Conservation (phyloP, 2,113 vertebrate genomes). For the Poeciliopsis occidentalis region DNA sequence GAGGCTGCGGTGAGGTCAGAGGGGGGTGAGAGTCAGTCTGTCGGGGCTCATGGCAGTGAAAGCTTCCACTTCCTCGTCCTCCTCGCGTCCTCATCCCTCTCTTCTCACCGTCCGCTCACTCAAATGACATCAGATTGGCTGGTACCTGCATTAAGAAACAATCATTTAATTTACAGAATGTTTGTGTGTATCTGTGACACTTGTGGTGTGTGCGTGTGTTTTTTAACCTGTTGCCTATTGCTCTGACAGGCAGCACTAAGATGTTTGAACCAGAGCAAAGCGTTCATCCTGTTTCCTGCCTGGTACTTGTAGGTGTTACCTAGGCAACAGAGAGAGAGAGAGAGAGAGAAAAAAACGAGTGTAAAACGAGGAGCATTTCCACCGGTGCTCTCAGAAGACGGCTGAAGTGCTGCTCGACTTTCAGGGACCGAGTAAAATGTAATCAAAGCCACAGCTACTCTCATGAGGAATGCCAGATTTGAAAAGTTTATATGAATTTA, state of each 20-base stretch:
- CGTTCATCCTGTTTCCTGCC: constrained; percentile 93
- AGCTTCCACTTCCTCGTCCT: constrained; percentile 66
- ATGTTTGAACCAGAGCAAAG: constrained; percentile 98
- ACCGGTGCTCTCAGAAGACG: constrained; percentile 35
- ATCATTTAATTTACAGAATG: neutral
- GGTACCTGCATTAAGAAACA: constrained; percentile 83
- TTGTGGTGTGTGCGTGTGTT: neutral
- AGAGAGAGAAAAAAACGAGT: constrained; percentile 37
- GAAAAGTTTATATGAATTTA: neutral
- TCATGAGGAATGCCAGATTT: neutral
- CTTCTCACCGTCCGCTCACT: constrained; percentile 77
- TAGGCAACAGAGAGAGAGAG: constrained; percentile 70
- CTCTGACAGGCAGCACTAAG: constrained; percentile 96
- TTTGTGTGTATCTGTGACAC: neutral
- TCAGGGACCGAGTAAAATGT: neutral
- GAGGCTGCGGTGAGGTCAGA: constrained; percentile 75
- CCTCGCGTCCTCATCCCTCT: constrained; percentile 41
- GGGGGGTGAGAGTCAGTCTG: constrained; percentile 50
- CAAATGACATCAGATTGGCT: constrained; percentile 98
- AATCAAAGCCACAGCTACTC: neutral
- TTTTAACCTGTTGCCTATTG: constrained; percentile 92
- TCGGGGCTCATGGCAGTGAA: constrained; percentile 83
- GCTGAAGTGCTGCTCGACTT: constrained; percentile 30
- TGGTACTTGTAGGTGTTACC: constrained; percentile 99
- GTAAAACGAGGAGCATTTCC: constrained; percentile 32